Percentiles rank a stretch among this genome's conserved stretches.
phyloP scores from a whole-genome alignment of 2,113 vertebrate species.

The Beaufortia kweichowensis region DNA sequence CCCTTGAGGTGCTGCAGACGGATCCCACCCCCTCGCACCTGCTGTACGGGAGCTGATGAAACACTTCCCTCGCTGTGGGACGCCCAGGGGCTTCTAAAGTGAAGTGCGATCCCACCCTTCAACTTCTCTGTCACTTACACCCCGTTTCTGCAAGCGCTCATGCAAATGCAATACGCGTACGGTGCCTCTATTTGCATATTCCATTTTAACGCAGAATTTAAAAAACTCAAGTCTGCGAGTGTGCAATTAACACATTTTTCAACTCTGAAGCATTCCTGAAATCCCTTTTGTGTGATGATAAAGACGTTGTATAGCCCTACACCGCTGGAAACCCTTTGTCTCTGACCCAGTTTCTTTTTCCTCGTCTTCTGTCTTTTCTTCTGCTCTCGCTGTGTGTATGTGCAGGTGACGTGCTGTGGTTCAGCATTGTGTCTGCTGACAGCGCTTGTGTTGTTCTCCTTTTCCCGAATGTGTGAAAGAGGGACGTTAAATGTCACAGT shows the following conservation, averaged over 20 bases:
- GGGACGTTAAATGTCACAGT: background rate
- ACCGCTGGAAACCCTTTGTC: slow-evolving; percentile 35
- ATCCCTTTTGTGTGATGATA: slow-evolving; percentile 34
- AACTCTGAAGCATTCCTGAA: slow-evolving; percentile 10
- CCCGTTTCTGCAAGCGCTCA: background rate
- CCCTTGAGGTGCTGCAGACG: slow-evolving; percentile 45
- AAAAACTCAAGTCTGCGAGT: slow-evolving; percentile 24
- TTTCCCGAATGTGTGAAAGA: background rate
- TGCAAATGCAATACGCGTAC: slow-evolving; percentile 26
- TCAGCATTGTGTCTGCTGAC: slow-evolving; percentile 43
- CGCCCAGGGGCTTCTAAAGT: slow-evolving; percentile 26
- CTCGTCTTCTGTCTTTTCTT: slow-evolving; percentile 40
- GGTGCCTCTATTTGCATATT: slow-evolving; percentile 11
- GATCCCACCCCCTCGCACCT: slow-evolving; percentile 53
- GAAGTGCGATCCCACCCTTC: slow-evolving; percentile 29
- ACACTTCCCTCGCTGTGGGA: slow-evolving; percentile 52
- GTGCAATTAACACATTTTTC: slow-evolving; percentile 43
- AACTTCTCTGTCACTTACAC: background rate
- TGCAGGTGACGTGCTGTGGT: slow-evolving; percentile 41
- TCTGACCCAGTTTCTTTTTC: slow-evolving; percentile 47
- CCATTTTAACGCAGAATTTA: background rate
- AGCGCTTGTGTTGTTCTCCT: slow-evolving; percentile 6
- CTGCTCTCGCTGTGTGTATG: slow-evolving; percentile 29
- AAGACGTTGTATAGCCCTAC: slow-evolving; percentile 28
- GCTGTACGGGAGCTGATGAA: slow-evolving; percentile 47